Evolutionary conservation across 2,797 vertebrate genomes (phyloP), one percentile per base, ranked within the genome.

Genomic region (Onychomys leucogaster): DNA sequence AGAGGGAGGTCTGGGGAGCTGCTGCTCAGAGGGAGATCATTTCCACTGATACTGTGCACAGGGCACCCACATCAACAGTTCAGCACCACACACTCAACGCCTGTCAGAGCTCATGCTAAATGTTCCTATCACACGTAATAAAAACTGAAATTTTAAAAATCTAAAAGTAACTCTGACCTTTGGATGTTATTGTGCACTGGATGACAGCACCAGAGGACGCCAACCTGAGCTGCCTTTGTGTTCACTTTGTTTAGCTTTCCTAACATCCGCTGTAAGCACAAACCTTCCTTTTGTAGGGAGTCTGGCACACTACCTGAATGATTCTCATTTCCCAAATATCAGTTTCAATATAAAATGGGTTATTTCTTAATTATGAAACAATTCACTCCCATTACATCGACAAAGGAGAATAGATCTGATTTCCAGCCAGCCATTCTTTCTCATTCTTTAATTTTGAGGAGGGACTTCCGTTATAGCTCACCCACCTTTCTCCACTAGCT

Each of bases 321-420:
- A 57, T 32, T 85, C 69, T 83, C 61, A 91, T 81, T 73, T 93
- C 21, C 61, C 11, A 49, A 77, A 57, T 69, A 76, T 11, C 11
- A 17, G 71, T 55, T 27, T 21, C 73, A n/a, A 84, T 34, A 46
- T 46, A 43, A 17, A 65, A 46, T 46, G 27, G 29, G 83, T 59
- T 55, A 90, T n/a, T 81, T 52, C 52, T 84, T 81, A 57, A 65
- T 12, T 34, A 88, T 89, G 19, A 93, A 81, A 80, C 75, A 13
- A 21, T 34, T 55, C 65, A 92, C 17, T 93, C 41, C 25, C 23
- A 32, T 61, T 65, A 34, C 25, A 78, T 1, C 76, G 32, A 43
- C 65, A 92, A 83, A 13, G 43, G 63, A 94, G 85, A 93, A 61
- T 4, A 85, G 43, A 27, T 14, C 77, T 90, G 89, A 63, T 88